A percentile compares a stretch with the other conserved stretches of the same genome.
Evolutionary conservation across 1,140 invertebrate genomes (phyloP).

Genomic region (Metaphire vulgaris): DNA sequence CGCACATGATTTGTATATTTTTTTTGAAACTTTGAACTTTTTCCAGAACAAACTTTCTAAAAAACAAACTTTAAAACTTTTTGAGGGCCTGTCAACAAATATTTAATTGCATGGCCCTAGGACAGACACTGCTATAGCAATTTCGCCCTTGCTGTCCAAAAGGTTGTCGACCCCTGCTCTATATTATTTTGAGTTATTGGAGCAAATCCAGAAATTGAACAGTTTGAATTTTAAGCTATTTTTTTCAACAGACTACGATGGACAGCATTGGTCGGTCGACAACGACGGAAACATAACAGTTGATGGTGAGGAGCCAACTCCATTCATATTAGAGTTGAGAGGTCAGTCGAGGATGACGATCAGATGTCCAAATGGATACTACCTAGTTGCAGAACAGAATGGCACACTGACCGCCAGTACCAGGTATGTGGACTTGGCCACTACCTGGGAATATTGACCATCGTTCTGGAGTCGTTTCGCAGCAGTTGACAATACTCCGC

Average conservation of each 20-base stretch:
- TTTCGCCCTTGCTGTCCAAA: no score
- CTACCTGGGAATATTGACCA: constrained; percentile 45
- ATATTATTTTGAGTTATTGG: no score
- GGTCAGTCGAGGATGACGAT: constrained; percentile 86
- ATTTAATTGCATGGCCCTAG: no score
- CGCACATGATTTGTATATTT: no score
- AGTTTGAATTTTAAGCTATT: no score
- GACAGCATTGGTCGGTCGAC: constrained; percentile 63
- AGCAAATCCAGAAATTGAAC: no score
- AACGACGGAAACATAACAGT: constrained; percentile 69
- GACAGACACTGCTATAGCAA: no score
- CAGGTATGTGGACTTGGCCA: constrained; percentile 54
- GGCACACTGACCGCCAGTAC: constrained; percentile 79
- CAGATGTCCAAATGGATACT: constrained; percentile 67
- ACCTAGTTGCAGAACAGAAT: constrained; percentile 87
- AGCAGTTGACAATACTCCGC: not conserved
- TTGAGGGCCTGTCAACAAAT: no score
- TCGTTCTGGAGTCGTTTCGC: not conserved
- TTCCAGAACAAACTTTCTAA: no score
- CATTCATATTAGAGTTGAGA: constrained; percentile 83
- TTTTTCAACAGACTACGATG: constrained; percentile 69
- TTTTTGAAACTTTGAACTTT: no score
- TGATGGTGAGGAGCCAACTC: constrained; percentile 74
- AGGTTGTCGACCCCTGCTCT: no score
- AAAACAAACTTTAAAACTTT: no score